Evolutionary conservation across 2,888 invertebrate species (phyloP).

Genomic region (Listrodromus nycthemerus): DNA sequence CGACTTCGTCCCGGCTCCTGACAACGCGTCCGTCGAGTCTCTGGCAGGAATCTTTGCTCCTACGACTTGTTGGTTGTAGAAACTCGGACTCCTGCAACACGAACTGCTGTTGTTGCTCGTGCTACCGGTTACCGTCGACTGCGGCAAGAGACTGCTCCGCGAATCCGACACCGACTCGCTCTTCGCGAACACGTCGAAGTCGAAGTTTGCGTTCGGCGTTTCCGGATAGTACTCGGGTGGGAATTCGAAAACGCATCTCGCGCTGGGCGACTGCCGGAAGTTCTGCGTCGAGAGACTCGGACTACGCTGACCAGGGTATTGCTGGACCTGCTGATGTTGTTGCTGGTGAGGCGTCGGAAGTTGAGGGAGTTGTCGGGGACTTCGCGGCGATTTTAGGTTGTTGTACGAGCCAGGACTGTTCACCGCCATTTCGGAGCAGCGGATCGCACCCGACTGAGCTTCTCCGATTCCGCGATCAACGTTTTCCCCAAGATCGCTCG

Average conservation of each 20-base stretch:
- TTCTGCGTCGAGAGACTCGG: slow-evolving; percentile 86
- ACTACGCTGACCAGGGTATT: slow-evolving; percentile 86
- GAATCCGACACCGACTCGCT: slow-evolving; percentile 59
- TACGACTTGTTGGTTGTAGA: slow-evolving; percentile 57
- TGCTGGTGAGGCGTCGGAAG: slow-evolving; percentile 83
- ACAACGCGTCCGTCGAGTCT: slow-evolving; percentile 66
- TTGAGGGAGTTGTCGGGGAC: slow-evolving; percentile 86
- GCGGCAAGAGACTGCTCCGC: slow-evolving; percentile 61
- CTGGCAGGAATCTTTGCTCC: slow-evolving; percentile 67
- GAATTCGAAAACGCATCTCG: slow-evolving; percentile 84
- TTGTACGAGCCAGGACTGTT: slow-evolving; percentile 87
- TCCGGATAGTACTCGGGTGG: slow-evolving; percentile 77
- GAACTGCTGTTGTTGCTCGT: slow-evolving; percentile 52
- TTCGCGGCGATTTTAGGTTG: slow-evolving; percentile 86
- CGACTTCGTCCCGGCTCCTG: slow-evolving; percentile 50
- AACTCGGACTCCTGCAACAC: slow-evolving; percentile 67
- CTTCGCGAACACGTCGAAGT: slow-evolving; percentile 76
- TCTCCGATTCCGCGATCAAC: neutral
- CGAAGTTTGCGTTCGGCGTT: slow-evolving; percentile 77
- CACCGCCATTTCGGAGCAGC: slow-evolving; percentile 85
- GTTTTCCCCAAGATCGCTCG: neutral
- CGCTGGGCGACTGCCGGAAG: slow-evolving; percentile 85
- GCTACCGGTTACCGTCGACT: slow-evolving; percentile 42
- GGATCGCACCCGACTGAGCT: neutral
- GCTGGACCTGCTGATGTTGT: slow-evolving; percentile 85